phyloP scores from a whole-genome alignment of 2,888 invertebrate species.

The Caenorhabditis doughertyi region DNA sequence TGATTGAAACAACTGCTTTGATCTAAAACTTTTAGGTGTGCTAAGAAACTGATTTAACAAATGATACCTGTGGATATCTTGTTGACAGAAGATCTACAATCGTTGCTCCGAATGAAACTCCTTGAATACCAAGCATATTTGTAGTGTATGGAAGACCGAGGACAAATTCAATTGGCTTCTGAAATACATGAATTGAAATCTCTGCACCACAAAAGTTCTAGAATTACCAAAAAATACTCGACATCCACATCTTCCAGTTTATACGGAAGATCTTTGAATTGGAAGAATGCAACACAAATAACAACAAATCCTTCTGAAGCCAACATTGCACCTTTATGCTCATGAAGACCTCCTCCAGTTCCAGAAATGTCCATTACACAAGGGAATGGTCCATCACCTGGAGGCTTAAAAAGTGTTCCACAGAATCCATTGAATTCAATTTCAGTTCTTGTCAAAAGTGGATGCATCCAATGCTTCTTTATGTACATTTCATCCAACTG shows the following conservation, averaged over 20 bases:
- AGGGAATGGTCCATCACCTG: constrained; percentile 68
- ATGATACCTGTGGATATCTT: constrained; percentile 46
- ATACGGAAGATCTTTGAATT: constrained; percentile 63
- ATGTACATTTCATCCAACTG: constrained; percentile 55
- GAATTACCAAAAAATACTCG: constrained; percentile 58
- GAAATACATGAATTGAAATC: no score
- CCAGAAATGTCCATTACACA: constrained; percentile 68
- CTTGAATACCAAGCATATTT: constrained; percentile 65
- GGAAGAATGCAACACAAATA: constrained; percentile 66
- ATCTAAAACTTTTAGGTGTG: constrained; percentile 16
- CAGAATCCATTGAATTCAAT: constrained; percentile 65
- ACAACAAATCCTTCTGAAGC: constrained; percentile 68
- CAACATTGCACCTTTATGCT: constrained; percentile 65
- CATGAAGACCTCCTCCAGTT: constrained; percentile 68
- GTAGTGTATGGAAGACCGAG: constrained; percentile 60
- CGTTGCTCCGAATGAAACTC: constrained; percentile 67
- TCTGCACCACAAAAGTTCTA: not conserved
- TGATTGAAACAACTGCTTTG: constrained; percentile 67
- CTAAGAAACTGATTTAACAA: no score
- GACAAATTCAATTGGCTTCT: constrained; percentile 63
- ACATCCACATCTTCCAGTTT: constrained; percentile 65
- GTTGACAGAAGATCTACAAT: constrained; percentile 62
- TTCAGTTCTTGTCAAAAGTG: constrained; percentile 60
- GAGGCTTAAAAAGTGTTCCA: constrained; percentile 66
- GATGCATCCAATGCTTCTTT: constrained; percentile 70